Conservation (phyloP, 2,797 vertebrate genomes). For the Enteromius anoplus region DNA sequence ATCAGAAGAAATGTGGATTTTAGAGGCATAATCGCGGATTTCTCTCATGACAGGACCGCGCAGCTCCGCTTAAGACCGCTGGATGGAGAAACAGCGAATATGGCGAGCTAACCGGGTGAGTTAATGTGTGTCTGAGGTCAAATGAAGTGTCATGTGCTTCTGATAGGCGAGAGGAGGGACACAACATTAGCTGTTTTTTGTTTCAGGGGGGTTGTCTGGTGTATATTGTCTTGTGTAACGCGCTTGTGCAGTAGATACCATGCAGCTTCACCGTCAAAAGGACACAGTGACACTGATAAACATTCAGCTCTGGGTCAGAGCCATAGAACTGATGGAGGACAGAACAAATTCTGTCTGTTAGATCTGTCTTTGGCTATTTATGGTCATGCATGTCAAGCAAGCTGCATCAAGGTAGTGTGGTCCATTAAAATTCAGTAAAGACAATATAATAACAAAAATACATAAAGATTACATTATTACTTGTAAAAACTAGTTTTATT, state of each 20-base stretch:
- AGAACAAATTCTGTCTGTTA: background rate
- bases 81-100: conserved; percentile 18
- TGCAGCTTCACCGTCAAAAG: background rate
- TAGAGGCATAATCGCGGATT: background rate
- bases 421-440: background rate
- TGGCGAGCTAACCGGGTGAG: conserved; percentile 48
- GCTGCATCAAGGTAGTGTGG: background rate
- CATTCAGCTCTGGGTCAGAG: background rate
- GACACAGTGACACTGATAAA: conserved; percentile 13
- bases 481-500: background rate
- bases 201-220: background rate
- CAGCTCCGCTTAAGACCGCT: background rate
- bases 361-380: background rate
- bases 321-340: background rate
- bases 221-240: background rate
- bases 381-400: background rate
- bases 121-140: conserved; percentile 42
- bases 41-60: background rate
- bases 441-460: background rate
- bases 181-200: background rate
- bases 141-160: conserved; percentile 17
- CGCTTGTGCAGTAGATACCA: conserved; percentile 14
- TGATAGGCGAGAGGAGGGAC: background rate
- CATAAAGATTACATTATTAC: background rate
- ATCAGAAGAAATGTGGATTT: background rate